Conservation (phyloP, 30 jellyfish, hydroid and myxozoan genomes). For the Aurelia sp. region DNA sequence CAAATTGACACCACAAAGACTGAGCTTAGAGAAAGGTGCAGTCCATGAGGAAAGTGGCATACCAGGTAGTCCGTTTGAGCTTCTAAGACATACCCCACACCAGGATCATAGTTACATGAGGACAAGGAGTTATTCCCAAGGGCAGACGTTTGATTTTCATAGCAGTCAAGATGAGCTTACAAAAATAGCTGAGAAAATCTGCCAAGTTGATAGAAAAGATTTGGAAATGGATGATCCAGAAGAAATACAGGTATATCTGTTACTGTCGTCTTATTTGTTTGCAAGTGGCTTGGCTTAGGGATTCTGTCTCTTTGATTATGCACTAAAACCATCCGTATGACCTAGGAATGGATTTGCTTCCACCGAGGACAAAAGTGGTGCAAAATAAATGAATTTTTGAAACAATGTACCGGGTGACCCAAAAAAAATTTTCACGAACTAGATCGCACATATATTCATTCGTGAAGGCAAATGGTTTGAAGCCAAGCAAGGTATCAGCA, state of each 20-base stretch:
- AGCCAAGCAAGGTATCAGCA: too few species aligned
- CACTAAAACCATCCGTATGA: too few species aligned
- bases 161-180: slow-evolving; percentile 79
- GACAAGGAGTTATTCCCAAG: slow-evolving; percentile 77
- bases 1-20: slow-evolving; percentile 7
- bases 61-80: slow-evolving; percentile 66
- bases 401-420: too few species aligned
- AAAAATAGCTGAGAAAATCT: slow-evolving; percentile 84
- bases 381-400: too few species aligned
- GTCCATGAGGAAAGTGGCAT: slow-evolving; percentile 6
- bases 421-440: too few species aligned
- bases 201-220: slow-evolving; percentile 90
- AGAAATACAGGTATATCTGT: slow-evolving; percentile 85
- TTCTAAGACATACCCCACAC: slow-evolving; percentile 12
- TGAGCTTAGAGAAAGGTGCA: not conserved
- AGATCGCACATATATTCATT: too few species aligned
- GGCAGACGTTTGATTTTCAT: slow-evolving; percentile 22
- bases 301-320: too few species aligned
- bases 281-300: not conserved
- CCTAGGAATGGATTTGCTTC: too few species aligned
- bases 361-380: too few species aligned
- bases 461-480: too few species aligned
- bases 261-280: not conserved
- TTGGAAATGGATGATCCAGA: slow-evolving; percentile 97
- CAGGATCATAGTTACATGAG: slow-evolving; percentile 34